phyloP scores from a whole-genome alignment of 2,888 invertebrate species.

The Eristalinus aeneus region DNA sequence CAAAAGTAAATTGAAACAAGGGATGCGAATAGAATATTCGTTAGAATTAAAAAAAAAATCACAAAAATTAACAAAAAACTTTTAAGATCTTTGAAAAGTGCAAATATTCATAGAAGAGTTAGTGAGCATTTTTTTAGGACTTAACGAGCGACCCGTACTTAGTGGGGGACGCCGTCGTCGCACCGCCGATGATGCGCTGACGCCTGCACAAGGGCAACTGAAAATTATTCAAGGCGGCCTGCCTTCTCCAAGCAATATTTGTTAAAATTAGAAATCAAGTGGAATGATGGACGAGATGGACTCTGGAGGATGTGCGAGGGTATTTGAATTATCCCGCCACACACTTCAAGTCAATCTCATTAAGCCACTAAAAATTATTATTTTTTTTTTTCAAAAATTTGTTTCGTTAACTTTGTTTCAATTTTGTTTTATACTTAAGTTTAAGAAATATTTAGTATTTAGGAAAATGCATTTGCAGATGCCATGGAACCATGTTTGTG shows the following conservation, averaged over 20 bases:
- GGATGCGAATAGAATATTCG: conserved; percentile 79
- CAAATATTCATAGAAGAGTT: conserved; percentile 21
- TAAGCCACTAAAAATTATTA: neutral
- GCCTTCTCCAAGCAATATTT: conserved; percentile 33
- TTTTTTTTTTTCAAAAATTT: neutral
- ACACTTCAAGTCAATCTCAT: neutral
- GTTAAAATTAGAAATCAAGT: neutral
- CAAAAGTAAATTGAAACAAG: conserved; percentile 79
- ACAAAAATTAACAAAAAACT: conserved; percentile 36
- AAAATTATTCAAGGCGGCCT: neutral
- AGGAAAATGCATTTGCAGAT: neutral
- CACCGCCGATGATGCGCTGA: neutral
- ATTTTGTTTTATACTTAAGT: conserved; percentile 19
- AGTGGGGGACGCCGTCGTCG: neutral
- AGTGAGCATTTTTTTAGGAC: neutral
- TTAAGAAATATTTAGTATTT: neutral
- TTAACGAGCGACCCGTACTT: neutral
- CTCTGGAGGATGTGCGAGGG: neutral
- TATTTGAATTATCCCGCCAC: no score
- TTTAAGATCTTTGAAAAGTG: conserved; percentile 28
- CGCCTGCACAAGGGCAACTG: neutral
- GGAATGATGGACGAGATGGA: neutral
- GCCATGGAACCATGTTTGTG: neutral
- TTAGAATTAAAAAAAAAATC: conserved; percentile 71
- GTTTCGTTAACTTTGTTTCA: conserved; percentile 12